Evolutionary conservation across 1,140 invertebrate genomes (phyloP), one percentile per base, ranked within the genome.

Genomic region (Eupeodes corollae): DNA sequence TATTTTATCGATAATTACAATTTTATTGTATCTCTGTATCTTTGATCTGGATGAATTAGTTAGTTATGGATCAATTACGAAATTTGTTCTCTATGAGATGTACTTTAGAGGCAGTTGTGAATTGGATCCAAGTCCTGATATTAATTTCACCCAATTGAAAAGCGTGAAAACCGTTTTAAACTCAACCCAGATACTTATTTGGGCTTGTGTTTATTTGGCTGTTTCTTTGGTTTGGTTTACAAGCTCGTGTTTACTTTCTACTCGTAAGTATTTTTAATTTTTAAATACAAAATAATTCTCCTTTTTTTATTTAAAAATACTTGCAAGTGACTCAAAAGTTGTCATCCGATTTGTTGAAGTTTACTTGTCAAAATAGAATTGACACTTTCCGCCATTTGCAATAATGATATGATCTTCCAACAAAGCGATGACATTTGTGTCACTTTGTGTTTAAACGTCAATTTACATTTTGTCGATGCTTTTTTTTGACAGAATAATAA

Each of bases 171-270:
- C 56, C 0, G 55, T 65, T 0, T 56, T 65, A 3, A 48, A 62
- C 51, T 49, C 62, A 3, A 43, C 49, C 0, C 52, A 62, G 44
- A 19, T 64, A 6, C 6, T 65, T 13, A 51, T 64, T 33, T 65
- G 62, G 62, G 50, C 57, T 39, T 54, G 56, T 21, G 59, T 66
- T 2, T 66, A 66, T 45, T 42, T 66, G 32, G 62, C 49, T 2
- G 48, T 63, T 1, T 52, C 55, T 0, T 58, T 61, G 8, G 55
- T 54, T 50, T 66, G 63, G 63, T 46, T 63, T 41, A 51, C 61
- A 9, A 50, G 56, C 8, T 63, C 60, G 12, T 33, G 56, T 30
- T 46, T 61, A 42, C 52, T 66, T 6, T 35, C 66, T 21, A n/a
- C 40, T 16, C 48, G 63, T 65, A 48, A 65, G 62, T 65, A 47